Conservation (phyloP, 2,797 vertebrate species). For the Delichon dasypus region DNA sequence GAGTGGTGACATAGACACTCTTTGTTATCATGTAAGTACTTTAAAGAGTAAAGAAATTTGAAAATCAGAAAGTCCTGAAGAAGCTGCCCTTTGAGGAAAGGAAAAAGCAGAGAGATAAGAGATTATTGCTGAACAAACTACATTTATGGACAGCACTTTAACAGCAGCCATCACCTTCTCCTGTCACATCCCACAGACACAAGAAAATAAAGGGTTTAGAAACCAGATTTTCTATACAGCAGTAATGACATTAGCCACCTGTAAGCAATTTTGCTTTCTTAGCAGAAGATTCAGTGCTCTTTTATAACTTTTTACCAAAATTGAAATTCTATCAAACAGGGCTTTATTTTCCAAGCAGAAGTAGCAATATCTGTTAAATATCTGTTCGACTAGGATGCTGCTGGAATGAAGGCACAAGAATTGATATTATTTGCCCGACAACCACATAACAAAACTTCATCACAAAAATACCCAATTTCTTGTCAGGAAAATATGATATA, state of each 20-base stretch:
- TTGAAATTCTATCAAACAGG: background rate
- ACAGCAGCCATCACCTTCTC: slow-evolving; percentile 36
- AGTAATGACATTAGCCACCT: background rate
- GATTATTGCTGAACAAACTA: background rate
- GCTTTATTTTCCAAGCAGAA: background rate
- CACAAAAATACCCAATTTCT: background rate
- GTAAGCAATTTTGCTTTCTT: background rate
- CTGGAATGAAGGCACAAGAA: background rate
- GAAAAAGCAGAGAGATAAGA: background rate
- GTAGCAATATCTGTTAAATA: background rate
- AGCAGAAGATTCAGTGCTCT: background rate
- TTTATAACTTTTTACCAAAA: background rate
- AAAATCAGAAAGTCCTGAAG: background rate
- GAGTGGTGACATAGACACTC: background rate
- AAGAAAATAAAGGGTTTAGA: slow-evolving; percentile 40
- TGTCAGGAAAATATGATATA: background rate
- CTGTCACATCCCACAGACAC: slow-evolving; percentile 31
- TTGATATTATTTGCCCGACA: background rate
- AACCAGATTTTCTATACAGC: slow-evolving; percentile 3
- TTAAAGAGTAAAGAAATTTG: background rate
- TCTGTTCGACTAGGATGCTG: background rate
- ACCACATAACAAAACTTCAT: background rate
- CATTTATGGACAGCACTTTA: slow-evolving; percentile 54
- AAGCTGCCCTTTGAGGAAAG: background rate
- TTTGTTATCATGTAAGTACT: background rate